phyloP scores from a whole-genome alignment of 1,140 invertebrate species.

The Ephestia elutella region DNA sequence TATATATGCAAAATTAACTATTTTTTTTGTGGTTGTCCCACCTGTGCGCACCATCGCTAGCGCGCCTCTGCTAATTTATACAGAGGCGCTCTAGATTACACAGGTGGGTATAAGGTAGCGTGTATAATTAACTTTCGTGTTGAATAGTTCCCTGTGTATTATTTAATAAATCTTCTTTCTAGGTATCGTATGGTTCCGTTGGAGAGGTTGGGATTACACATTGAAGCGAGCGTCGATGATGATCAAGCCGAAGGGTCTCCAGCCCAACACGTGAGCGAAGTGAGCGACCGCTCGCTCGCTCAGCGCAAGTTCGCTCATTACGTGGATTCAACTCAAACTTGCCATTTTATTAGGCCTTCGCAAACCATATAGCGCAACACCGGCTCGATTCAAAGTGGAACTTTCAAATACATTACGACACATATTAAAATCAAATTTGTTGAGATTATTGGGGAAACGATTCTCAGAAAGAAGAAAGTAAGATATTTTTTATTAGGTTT shows the following conservation, averaged over 20 bases:
- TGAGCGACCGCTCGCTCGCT: slow-evolving; percentile 2
- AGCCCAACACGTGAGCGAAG: slow-evolving; percentile 71
- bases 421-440: no score
- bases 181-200: slow-evolving; percentile 95
- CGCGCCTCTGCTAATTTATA: no score
- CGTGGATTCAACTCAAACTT: slow-evolving; percentile 38
- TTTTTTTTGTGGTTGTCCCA: no score
- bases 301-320: slow-evolving; percentile 59
- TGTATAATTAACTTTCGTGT: not conserved
- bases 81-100: no score
- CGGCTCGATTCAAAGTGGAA: not conserved
- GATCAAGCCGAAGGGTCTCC: slow-evolving; percentile 86
- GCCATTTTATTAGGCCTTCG: not conserved
- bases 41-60: no score
- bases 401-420: not conserved
- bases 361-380: slow-evolving; percentile 1
- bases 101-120: no score
- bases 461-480: no score
- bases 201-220: slow-evolving; percentile 95
- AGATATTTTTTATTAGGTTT: no score
- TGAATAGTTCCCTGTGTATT: not conserved
- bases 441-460: no score
- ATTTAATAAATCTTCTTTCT: slow-evolving; percentile 17
- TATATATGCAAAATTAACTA: no score
- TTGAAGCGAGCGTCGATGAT: slow-evolving; percentile 92